Evolutionary conservation across 2,888 invertebrate genomes (phyloP).

Genomic region (Bembecia ichneumoniformis): DNA sequence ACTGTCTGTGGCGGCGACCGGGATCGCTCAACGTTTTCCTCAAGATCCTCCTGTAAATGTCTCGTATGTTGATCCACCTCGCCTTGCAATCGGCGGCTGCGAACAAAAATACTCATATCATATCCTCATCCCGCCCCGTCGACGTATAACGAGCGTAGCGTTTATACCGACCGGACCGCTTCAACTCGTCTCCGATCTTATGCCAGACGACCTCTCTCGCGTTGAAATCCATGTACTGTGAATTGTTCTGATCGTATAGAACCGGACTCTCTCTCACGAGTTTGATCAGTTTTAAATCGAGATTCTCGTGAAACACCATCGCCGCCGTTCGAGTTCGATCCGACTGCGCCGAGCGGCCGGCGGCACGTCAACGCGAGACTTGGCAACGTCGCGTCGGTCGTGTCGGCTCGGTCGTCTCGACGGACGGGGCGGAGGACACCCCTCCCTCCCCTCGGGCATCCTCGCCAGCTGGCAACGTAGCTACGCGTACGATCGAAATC

Average conservation of each 20-base stretch:
- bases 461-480: constrained; percentile 12
- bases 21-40: constrained; percentile 14
- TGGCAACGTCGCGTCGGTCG: constrained; percentile 8
- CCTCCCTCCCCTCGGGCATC: constrained; percentile 3
- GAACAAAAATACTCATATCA: constrained; percentile 13
- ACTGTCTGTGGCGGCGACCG: constrained; percentile 24
- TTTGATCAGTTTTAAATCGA: constrained; percentile 42
- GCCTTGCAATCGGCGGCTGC: constrained; percentile 57
- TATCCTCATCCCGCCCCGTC: not conserved
- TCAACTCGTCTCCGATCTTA: constrained; percentile 55
- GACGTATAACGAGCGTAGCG: not conserved
- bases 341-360: constrained; percentile 4
- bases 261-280: constrained; percentile 45
- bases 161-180: constrained; percentile 43
- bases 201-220: constrained; percentile 61
- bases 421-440: not conserved
- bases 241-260: constrained; percentile 46
- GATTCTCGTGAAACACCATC: constrained; percentile 32
- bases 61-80: constrained; percentile 61
- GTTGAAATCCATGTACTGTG: constrained; percentile 57
- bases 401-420: constrained; percentile 5
- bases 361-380: not conserved
- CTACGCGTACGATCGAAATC: constrained; percentile 4
- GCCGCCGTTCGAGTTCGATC: constrained; percentile 3
- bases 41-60: constrained; percentile 51